Evolutionary conservation across 37 sponge, comb jelly and placozoan genomes (phyloP), one percentile per base, ranked within the genome.

Genomic region (Halichondria panicea): DNA sequence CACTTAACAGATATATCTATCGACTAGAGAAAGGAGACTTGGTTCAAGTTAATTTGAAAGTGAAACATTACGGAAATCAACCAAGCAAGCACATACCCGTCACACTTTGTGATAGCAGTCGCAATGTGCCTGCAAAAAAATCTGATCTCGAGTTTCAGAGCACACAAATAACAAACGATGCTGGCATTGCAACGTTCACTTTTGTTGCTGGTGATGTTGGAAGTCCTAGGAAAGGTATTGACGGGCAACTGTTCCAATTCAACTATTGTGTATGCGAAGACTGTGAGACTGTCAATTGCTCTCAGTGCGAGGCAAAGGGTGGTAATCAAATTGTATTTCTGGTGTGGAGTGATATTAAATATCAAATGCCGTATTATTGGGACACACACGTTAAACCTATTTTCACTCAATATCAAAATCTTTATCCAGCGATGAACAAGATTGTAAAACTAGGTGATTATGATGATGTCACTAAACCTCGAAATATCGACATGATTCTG

Each of bases 191-290:
- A n/a, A n/a, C n/a, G n/a, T n/a, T n/a, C n/a, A n/a, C n/a, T n/a
- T n/a, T n/a, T n/a, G n/a, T n/a, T n/a, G n/a, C n/a, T n/a, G n/a
- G n/a, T n/a, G n/a, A n/a, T n/a, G n/a, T n/a, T n/a, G n/a, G n/a
- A n/a, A n/a, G n/a, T n/a, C n/a, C n/a, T n/a, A n/a, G n/a, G n/a
- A n/a, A n/a, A n/a, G n/a, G n/a, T 18, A 85, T 85, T 63, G 86
- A 86, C 55, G 87, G 87, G 1, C 80, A 79, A 66, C 74, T 87
- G 21, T 81, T 81, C 38, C 30, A 0, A 12, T 81, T 87, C 44
- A 22, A 6, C 39, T 87, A 75, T 55, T 62, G 36, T 45, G 55
- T 68, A 25, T n/a, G n/a, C n/a, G n/a, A n/a, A n/a, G 43, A 44
- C 28, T 32, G 32, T 53, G 37, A 9, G 8, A 15, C 9, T 31